Conservation (phyloP, 2,113 vertebrate genomes). For the Lamprotornis superbus region DNA sequence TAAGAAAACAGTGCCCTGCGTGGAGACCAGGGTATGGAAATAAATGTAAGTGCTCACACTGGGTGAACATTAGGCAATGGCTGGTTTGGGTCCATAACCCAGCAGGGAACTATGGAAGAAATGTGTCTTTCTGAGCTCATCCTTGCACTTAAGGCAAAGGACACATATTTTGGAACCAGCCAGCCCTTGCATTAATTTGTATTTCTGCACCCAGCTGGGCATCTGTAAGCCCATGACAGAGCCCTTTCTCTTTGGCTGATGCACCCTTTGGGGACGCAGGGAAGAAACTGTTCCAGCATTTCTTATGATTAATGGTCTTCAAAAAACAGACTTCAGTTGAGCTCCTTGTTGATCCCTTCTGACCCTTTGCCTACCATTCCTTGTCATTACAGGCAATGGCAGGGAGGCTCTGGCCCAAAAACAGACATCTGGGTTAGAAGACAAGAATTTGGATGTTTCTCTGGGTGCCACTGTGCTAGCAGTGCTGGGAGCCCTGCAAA, state of each 20-base stretch:
- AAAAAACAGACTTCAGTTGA: not conserved
- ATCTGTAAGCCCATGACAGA: not conserved
- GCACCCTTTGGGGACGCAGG: fast-evolving
- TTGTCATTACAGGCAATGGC: not conserved
- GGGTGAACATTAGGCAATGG: not conserved
- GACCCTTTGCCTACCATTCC: not conserved
- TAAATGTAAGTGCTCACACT: not conserved
- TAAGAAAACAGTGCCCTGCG: not conserved
- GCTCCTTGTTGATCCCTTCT: not conserved
- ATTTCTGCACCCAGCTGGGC: not conserved
- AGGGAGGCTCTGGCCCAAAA: not conserved
- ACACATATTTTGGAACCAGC: not conserved
- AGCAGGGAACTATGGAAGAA: not conserved
- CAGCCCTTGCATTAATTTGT: not conserved
- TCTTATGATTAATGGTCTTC: not conserved
- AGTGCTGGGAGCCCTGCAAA: not conserved
- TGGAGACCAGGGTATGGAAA: not conserved
- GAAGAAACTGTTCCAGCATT: not conserved
- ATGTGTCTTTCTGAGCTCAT: not conserved
- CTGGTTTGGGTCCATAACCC: not conserved
- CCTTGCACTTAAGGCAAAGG: not conserved
- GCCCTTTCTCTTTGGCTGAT: not conserved
- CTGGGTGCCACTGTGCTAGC: not conserved
- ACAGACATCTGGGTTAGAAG: not conserved
- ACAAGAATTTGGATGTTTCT: fast-evolving